Conservation (phyloP, 2,797 vertebrate genomes). For the Threskiornis aethiopicus region DNA sequence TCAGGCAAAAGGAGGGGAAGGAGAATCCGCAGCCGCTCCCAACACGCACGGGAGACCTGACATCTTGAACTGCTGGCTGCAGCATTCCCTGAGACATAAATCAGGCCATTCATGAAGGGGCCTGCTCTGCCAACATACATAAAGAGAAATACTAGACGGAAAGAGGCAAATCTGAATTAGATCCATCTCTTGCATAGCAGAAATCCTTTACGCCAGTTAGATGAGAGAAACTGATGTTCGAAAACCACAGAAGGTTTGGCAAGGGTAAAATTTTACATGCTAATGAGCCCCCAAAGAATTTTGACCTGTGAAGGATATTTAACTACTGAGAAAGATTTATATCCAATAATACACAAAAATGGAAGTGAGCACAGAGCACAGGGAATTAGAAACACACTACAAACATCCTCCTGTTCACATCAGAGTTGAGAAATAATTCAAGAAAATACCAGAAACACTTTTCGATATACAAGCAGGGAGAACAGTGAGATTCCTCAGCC, state of each 20-base stretch:
- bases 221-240: conserved; percentile 50
- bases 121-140: conserved; percentile 37
- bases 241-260: conserved; percentile 56
- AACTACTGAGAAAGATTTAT: conserved; percentile 55
- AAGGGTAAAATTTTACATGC: conserved; percentile 14
- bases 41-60: background rate
- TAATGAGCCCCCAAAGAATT: conserved; percentile 55
- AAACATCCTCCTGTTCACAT: conserved; percentile 8
- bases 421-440: background rate
- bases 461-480: background rate
- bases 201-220: conserved; percentile 34
- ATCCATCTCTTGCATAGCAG: conserved; percentile 35
- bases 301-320: conserved; percentile 48
- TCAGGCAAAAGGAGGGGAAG: background rate
- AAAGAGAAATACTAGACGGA: conserved; percentile 31
- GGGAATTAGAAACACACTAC: conserved; percentile 31
- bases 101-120: conserved; percentile 22
- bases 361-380: background rate
- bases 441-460: background rate
- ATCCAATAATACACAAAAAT: conserved; percentile 19
- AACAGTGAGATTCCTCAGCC: background rate
- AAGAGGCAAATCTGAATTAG: conserved; percentile 52
- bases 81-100: background rate
- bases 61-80: conserved; percentile 26
- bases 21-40: background rate